These are phyloP conservation scores for Sternarchorhynchus goeldii DNA, from an alignment of 2,797 vertebrate genomes.

Conservation along the genomic window DNA sequence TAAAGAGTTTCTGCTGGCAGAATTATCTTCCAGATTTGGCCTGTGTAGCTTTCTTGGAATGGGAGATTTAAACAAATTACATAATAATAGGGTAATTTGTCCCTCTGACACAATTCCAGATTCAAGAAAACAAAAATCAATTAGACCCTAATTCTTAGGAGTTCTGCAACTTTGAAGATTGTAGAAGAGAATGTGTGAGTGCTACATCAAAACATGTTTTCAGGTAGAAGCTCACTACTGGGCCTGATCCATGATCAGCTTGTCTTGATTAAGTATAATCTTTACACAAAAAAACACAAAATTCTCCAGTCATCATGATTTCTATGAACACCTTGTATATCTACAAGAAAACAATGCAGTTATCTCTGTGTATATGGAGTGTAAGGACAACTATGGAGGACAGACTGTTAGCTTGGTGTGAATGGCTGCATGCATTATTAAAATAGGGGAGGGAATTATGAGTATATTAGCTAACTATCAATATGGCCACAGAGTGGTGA, in stretches of 20 bases:
- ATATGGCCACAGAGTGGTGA: slow-evolving; percentile 6
- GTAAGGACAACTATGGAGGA: neutral
- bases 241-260: neutral
- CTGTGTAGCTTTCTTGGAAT: slow-evolving; percentile 47
- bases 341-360: neutral
- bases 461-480: slow-evolving; percentile 32
- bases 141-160: slow-evolving; percentile 40
- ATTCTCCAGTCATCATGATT: neutral
- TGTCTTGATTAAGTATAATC: neutral
- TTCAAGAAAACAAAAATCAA: slow-evolving; percentile 53
- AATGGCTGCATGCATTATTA: slow-evolving; percentile 37
- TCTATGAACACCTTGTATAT: neutral
- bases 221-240: neutral
- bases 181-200: slow-evolving; percentile 7
- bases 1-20: slow-evolving; percentile 38
- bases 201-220: slow-evolving; percentile 24
- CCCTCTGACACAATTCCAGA: slow-evolving; percentile 46
- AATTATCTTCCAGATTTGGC: slow-evolving; percentile 31
- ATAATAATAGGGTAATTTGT: slow-evolving; percentile 58
- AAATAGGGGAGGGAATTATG: slow-evolving; percentile 34
- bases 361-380: slow-evolving; percentile 11
- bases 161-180: slow-evolving; percentile 3
- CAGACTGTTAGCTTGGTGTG: slow-evolving; percentile 12
- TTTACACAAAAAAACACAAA: neutral
- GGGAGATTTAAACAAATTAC: slow-evolving; percentile 48